Conservation (phyloP, 1,140 invertebrate species). For the Megalonaias nervosa region DNA sequence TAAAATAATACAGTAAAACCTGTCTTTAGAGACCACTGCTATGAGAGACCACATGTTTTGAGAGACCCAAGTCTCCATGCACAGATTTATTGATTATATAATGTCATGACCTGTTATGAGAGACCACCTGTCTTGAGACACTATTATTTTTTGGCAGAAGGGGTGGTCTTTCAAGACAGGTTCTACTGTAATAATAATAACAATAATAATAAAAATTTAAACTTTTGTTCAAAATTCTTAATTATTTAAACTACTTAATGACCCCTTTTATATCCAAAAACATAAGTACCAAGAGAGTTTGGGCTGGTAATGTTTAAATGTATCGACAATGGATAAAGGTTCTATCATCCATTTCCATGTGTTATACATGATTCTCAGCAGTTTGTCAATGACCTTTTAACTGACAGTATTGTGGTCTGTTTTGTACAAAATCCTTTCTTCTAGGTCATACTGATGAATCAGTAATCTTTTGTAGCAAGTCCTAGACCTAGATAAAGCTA, state of each 20-base stretch:
- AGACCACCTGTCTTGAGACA: too few species aligned
- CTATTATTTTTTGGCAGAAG: too few species aligned
- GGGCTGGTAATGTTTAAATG: background rate
- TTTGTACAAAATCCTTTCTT: background rate
- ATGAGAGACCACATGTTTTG: too few species aligned
- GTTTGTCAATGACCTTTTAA: background rate
- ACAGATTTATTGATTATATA: too few species aligned
- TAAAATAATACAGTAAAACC: constrained; percentile 10
- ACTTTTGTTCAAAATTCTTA: background rate
- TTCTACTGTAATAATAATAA: constrained; percentile 30
- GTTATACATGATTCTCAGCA: background rate
- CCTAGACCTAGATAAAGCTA: background rate
- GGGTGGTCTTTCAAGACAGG: too few species aligned
- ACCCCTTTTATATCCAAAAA: too few species aligned
- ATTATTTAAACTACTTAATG: background rate
- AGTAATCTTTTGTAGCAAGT: background rate
- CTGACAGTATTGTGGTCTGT: background rate
- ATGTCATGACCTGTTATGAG: too few species aligned
- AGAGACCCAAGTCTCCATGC: too few species aligned
- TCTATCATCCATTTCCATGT: background rate
- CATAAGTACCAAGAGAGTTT: background rate
- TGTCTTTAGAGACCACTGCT: too few species aligned
- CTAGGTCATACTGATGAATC: background rate
- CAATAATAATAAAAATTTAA: constrained; percentile 20
- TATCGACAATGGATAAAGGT: background rate